Evolutionary conservation across 1,140 invertebrate species (phyloP), one percentile per base, ranked within the genome.

Genomic region (Tetramorium alpestre): DNA sequence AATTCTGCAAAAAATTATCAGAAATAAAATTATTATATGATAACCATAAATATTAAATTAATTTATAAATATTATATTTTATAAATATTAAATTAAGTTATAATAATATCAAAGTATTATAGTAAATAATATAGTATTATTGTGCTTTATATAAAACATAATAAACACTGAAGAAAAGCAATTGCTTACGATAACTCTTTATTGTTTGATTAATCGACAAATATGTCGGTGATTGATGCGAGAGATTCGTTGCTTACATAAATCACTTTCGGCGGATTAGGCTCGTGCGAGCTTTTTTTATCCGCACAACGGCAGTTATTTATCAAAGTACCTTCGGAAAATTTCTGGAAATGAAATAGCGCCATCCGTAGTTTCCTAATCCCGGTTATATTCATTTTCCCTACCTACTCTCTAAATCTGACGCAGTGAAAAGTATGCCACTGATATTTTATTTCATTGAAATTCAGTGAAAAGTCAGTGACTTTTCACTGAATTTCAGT

Each of bases 241-340:
- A 13, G 11, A 60, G 49, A 77, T 33, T 77, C 51, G 18, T 22
- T 22, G 47, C n/a, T 51, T 47, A 81, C 18, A 88, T 88, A 80
- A 88, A 88, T 88, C 84, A 88, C 56, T 73, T 69, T 65, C 11
- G 5, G 58, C 1, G 16, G 22, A 25, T 41, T 62, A 58, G n/a
- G 18, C 8, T 47, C 22, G 18, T 1, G 47, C 16, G n/a, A n/a
- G 47, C 38, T 69, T 47, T 58, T 51, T 80, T 47, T 62, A 22
- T 47, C 22, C 64, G 47, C 3, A 38, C 8, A 13, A 28, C 28
- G 18, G 13, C 7, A 22, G 10, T 44, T 54, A 86, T 88, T 88
- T 87, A 75, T 69, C 87, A 86, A 86, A 58, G 41, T 77, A 33
- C 33, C 58, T 28, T 28, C 10, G 38, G 16, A 73, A 80, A 80